Base-by-base conservation (phyloP, 2,797 vertebrate genomes). In the Sebastes nivosus region DNA sequence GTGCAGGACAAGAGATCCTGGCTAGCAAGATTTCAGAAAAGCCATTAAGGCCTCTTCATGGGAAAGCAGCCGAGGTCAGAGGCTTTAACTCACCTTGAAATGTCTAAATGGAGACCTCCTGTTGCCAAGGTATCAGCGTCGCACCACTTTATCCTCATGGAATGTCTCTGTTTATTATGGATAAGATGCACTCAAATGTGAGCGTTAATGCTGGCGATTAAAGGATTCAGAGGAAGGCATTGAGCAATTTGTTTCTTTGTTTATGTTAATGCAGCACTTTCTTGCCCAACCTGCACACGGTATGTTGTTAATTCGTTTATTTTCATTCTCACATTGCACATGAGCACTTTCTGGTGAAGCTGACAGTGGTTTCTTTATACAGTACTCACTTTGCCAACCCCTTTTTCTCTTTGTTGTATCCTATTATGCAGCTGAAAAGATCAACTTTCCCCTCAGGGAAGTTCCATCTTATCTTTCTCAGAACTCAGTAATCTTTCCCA, bases 41-140 rank as follows among this genome's bases (percentile, higher is more conserved):
- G 36, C 46, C 67, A 80, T 71, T 54, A 74, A 59, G 58, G 30
- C 60, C 10, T 77, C 67, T 87, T 88, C 91, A 87, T 93, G 89
- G 86, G 92, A 94, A 93, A 87, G 80, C 32, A 61, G 75, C 54
- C 5, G 58, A 83, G 85, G 82, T 92, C 87, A 86, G 67, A 32
- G 54, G 38, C 81, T 79, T 71, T 90, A 93, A 94, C 74, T 85
- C 79, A 91, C 93, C 93, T 93, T 93, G 91, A 94, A 93, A 90
- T 84, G 82, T 83, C 83, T 75, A 89, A 93, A 92, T 91, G 79
- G 74, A 90, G 88, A 84, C 87, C 87, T 90, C 77, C 88, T 93
- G 90, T 93, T 89, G 50, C 69, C 24, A 42, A 29, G 12, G 16
- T 88, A 87, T 85, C 55, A 67, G 73, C 29, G 18, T 82, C 82